phyloP scores from a whole-genome alignment of 23 tunicate species.

The Phallusia fumigata region DNA sequence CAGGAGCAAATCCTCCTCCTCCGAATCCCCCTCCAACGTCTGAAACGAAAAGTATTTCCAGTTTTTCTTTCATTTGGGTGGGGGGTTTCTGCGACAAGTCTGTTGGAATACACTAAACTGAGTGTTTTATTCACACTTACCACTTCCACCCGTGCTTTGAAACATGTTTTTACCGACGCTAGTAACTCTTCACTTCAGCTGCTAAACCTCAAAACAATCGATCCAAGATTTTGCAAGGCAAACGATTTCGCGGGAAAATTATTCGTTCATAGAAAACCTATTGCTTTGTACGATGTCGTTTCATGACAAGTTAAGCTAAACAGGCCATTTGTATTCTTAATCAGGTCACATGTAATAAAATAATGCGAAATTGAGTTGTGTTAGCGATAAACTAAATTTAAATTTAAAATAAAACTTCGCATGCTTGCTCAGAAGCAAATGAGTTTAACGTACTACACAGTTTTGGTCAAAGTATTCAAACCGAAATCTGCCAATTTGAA shows the following conservation, averaged over 20 bases:
- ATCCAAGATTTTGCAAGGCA: not conserved
- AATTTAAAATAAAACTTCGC: too few relatives aligned
- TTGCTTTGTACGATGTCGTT: too few relatives aligned
- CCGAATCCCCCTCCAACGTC: not conserved
- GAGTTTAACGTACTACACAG: too few relatives aligned
- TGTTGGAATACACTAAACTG: not conserved
- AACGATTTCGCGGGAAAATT: conserved; percentile 1
- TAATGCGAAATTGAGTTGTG: too few relatives aligned
- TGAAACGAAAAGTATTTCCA: not conserved
- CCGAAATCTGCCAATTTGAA: too few relatives aligned
- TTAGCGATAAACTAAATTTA: too few relatives aligned
- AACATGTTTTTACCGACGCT: not conserved
- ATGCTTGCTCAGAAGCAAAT: too few relatives aligned
- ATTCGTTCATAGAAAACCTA: too few relatives aligned
- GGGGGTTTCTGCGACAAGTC: not conserved
- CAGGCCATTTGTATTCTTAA: too few relatives aligned
- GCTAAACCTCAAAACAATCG: not conserved
- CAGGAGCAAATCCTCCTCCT: conserved; percentile 25
- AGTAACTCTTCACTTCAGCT: not conserved
- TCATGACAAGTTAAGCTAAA: too few relatives aligned
- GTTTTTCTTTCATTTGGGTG: not conserved
- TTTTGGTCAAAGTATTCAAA: too few relatives aligned
- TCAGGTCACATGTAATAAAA: too few relatives aligned
- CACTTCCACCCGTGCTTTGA: not conserved
- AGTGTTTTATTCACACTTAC: not conserved